phyloP scores from a whole-genome alignment of 2,888 invertebrate species.

The Polia nebulosa region DNA sequence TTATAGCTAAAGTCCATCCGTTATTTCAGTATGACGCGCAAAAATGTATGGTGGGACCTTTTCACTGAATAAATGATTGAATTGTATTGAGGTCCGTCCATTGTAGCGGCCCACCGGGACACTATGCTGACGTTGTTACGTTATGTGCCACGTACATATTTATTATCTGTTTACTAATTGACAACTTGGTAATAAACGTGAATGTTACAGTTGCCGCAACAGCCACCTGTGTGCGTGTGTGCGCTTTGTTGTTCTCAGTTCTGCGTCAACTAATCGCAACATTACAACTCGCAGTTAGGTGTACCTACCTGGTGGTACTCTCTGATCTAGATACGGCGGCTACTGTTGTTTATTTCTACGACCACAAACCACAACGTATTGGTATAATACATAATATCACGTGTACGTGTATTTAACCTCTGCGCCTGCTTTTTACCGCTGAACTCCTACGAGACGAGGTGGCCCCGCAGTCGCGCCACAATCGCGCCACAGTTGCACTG shows the following conservation, averaged over 20 bases:
- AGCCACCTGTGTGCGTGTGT: too few species aligned
- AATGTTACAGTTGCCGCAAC: not conserved
- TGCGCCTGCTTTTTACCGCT: too few species aligned
- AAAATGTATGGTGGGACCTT: constrained; percentile 11
- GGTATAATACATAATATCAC: not conserved
- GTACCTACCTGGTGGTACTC: too few species aligned
- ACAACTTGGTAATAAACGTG: constrained; percentile 2
- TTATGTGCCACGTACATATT: not conserved
- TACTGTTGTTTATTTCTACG: not conserved
- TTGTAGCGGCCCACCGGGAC: not conserved
- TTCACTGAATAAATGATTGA: constrained; percentile 34
- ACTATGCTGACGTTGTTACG: not conserved
- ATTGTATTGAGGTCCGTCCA: constrained; percentile 7
- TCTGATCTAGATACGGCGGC: not conserved
- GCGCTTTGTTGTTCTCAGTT: not conserved
- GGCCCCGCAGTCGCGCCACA: too few species aligned
- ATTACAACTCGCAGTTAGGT: too few species aligned
- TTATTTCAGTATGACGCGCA: constrained; percentile 14
- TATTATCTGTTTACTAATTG: not conserved
- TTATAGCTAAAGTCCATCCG: not conserved
- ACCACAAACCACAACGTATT: not conserved
- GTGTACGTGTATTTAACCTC: too few species aligned
- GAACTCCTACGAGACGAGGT: too few species aligned
- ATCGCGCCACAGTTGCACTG: too few species aligned
- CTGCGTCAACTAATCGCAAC: too few species aligned